Percentiles rank a stretch among this genome's conserved stretches.
Evolutionary conservation across 1,140 invertebrate genomes (phyloP).

Genomic region (Acromyrmex echinatior): DNA sequence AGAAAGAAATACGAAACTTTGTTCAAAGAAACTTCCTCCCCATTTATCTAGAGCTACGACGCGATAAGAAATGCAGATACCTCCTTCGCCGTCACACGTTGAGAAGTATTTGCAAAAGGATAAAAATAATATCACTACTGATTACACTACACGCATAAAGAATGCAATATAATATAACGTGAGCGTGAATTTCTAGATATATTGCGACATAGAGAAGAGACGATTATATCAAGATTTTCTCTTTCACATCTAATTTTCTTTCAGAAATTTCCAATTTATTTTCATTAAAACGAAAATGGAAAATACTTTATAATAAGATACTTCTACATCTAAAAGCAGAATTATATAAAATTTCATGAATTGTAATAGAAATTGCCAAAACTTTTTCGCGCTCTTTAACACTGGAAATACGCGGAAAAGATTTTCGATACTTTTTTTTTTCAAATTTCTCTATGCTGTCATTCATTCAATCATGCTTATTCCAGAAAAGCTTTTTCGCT

Average conservation of each 20-base stretch:
- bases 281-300: neutral
- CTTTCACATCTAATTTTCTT: neutral
- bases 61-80: conserved; percentile 27
- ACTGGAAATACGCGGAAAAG: neutral
- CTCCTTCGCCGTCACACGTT: neutral
- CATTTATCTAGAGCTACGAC: neutral
- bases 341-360: neutral
- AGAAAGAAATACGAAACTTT: conserved; percentile 51
- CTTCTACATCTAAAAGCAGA: neutral
- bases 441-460: conserved; percentile 5
- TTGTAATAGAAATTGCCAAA: neutral
- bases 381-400: neutral
- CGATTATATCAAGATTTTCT: neutral
- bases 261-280: neutral
- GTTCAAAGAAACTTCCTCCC: conserved; percentile 30
- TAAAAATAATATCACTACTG: conserved; percentile 29
- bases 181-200: neutral
- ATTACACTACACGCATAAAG: neutral
- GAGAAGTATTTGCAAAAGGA: conserved; percentile 26
- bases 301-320: too few species aligned
- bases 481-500: neutral
- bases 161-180: neutral
- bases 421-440: conserved; percentile 23
- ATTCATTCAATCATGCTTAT: conserved; percentile 24
- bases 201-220: neutral